phyloP scores from a whole-genome alignment of 2,888 invertebrate species.

The Xanthia icteritia region DNA sequence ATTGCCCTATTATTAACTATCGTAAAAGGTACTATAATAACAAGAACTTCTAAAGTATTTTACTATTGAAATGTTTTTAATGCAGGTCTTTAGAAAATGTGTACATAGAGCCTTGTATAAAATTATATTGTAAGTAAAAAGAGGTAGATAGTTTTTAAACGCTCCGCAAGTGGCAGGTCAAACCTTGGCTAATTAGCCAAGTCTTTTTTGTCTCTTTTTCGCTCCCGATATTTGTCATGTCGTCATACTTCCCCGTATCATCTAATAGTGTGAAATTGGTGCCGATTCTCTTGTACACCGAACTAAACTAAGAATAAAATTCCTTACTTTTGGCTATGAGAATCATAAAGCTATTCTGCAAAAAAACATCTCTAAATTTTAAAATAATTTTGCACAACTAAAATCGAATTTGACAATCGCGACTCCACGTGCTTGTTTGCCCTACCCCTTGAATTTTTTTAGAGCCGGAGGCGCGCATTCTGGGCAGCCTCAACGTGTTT shows the following conservation, averaged over 20 bases:
- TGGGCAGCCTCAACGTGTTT: no score
- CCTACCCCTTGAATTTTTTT: no score
- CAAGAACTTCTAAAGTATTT: not conserved
- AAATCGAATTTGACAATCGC: no score
- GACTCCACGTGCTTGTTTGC: no score
- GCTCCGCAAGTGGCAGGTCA: not conserved
- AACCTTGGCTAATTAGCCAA: no score
- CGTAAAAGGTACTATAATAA: not conserved
- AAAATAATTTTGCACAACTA: no score
- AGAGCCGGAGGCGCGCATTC: no score
- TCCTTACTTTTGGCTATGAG: no score
- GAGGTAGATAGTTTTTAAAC: not conserved
- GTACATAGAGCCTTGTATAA: not conserved
- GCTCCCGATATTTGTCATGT: not conserved
- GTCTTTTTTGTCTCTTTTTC: not conserved
- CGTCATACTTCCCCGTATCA: not conserved
- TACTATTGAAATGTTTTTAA: not conserved
- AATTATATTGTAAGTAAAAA: not conserved
- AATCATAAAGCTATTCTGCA: no score
- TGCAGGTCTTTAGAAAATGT: not conserved
- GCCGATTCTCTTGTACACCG: no score
- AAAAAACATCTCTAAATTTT: no score
- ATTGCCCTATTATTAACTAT: not conserved
- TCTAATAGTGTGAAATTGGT: not conserved
- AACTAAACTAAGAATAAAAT: no score